These are phyloP conservation scores for Salminus brasiliensis DNA, from an alignment of 2,113 vertebrate species.

Conservation along the genomic window DNA sequence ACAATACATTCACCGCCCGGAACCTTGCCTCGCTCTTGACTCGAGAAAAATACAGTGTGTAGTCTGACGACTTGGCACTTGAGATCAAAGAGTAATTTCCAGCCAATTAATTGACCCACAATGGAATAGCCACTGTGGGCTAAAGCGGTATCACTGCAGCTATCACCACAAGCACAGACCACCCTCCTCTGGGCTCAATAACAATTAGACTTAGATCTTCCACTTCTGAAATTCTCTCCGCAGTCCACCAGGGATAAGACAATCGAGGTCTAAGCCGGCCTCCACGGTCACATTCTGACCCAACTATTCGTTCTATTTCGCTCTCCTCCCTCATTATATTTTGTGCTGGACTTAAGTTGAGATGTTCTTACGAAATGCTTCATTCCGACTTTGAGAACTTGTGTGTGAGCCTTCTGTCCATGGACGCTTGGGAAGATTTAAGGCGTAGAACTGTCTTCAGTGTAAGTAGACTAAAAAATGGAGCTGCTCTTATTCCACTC, in stretches of 20 bases:
- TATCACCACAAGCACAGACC: slow-evolving; percentile 23
- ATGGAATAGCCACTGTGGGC: slow-evolving; percentile 64
- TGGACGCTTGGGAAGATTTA: neutral
- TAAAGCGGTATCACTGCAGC: slow-evolving; percentile 57
- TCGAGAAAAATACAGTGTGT: slow-evolving; percentile 20
- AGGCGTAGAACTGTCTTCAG: neutral
- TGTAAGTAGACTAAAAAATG: neutral
- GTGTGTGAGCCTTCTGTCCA: neutral
- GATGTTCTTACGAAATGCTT: neutral
- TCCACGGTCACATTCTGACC: neutral
- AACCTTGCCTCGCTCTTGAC: neutral
- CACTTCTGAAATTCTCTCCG: slow-evolving; percentile 32
- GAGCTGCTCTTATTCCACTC: neutral
- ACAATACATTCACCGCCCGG: neutral
- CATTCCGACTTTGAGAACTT: neutral
- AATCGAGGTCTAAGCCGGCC: neutral
- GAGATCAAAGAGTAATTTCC: slow-evolving; percentile 71
- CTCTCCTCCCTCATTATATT: slow-evolving; percentile 12
- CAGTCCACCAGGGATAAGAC: slow-evolving; percentile 15
- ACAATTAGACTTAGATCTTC: slow-evolving; percentile 27
- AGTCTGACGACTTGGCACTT: slow-evolving; percentile 59
- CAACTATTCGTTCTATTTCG: slow-evolving; percentile 45
- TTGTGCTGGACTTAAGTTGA: neutral
- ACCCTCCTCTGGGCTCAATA: slow-evolving; percentile 28
- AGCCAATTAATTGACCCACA: slow-evolving; percentile 68